Conservation (phyloP, 2,113 vertebrate genomes). For the Carlito syrichta region DNA sequence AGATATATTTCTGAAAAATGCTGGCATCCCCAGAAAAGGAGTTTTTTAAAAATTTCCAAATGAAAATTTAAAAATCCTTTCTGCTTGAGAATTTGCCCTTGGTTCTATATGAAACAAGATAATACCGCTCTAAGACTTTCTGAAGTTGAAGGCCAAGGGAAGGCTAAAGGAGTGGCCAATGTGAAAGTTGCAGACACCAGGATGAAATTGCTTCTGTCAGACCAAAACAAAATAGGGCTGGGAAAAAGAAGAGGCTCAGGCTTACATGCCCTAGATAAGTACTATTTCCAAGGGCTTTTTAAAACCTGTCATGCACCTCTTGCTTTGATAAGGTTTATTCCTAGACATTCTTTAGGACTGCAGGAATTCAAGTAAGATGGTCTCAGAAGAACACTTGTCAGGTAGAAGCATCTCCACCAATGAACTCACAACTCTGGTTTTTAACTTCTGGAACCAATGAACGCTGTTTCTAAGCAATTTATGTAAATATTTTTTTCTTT, state of each 20-base stretch:
- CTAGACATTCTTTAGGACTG: not conserved
- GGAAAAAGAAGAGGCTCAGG: not conserved
- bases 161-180: not conserved
- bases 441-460: not conserved
- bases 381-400: not conserved
- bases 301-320: not conserved
- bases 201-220: not conserved
- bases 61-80: constrained; percentile 2
- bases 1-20: constrained; percentile 17
- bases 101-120: not conserved
- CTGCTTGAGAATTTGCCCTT: not conserved
- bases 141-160: not conserved
- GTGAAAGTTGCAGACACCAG: not conserved
- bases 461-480: not conserved
- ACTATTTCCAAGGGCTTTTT: not conserved
- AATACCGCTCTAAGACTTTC: not conserved
- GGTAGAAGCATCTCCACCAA: not conserved
- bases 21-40: no score
- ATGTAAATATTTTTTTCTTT: not conserved
- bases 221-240: not conserved
- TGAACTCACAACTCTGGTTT: not conserved
- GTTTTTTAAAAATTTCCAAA: no score
- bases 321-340: not conserved
- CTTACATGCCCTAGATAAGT: not conserved
- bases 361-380: not conserved